Base-by-base conservation (phyloP, 2,113 vertebrate species). In the Cryptomyrus ogoouensis region DNA sequence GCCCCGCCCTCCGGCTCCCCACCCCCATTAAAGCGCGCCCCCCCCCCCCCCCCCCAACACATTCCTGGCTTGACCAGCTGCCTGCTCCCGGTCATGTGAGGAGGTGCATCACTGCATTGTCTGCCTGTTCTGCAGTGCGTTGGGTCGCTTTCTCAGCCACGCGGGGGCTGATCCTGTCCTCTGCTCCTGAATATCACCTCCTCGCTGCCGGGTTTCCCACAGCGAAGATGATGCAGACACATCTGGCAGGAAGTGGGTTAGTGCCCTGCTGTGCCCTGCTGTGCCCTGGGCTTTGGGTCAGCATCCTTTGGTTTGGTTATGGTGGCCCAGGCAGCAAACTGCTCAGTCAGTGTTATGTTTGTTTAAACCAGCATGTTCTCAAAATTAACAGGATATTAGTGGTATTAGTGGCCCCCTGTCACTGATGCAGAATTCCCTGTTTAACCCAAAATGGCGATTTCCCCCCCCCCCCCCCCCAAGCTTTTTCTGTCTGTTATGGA, bases 151-250 rank as follows among this genome's bases (percentile, higher is more conserved):
- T 90, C 91, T 93, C 91, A 91, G 24, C 89, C 88, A 49, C 90
- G 88, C 92, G 92, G 90, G 89, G 90, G 90, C 93, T 92, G 50
- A 92, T 93, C 90, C 88, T 66, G 62, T 91, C 21, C 66, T 77
- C 70, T 39, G 70, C 31, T 12, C 70, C 70, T 39, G 35, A 39
- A 6, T 77, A 39, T 77, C 70, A 17, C 70, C 70, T 77, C 27
- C 1, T 77, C 5, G 1, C 70, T 39, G 35, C 35, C 2, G 2
- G 74, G 13, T 42, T 80, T 42, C 74, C 70, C 13, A 19, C 31
- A 80, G 15, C 1, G 31, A 27, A 80, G 1, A 19, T 3, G 13
- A 17, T 15, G 35, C 39, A 6, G 31, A 15, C 70, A 19, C 70
- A 2, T 17, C 12, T 39, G 31, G 31, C 70, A 39, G 21, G 12